phyloP scores from a whole-genome alignment of 2,113 vertebrate species.

The Cyanoderma ruficeps region DNA sequence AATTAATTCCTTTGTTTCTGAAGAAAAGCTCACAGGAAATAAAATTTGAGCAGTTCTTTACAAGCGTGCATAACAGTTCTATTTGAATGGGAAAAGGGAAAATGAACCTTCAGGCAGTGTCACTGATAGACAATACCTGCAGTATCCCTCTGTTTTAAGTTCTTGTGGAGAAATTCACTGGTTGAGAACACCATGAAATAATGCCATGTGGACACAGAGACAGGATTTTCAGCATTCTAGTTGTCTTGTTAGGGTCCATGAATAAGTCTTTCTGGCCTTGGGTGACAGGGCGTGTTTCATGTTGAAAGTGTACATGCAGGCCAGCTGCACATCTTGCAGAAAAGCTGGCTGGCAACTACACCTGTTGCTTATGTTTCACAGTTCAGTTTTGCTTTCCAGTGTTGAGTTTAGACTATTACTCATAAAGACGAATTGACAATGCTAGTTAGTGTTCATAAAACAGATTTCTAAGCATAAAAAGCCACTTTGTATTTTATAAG shows the following conservation, averaged over 20 bases:
- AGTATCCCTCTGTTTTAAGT: neutral
- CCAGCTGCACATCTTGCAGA: neutral
- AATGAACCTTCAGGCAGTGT: neutral
- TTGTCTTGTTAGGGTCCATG: neutral
- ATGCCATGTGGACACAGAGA: neutral
- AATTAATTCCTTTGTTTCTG: neutral
- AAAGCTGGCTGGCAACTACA: neutral
- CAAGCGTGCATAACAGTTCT: neutral
- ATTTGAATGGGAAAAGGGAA: neutral
- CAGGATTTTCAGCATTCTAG: neutral
- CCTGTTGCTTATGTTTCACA: neutral
- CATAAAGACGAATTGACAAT: neutral
- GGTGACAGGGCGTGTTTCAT: neutral
- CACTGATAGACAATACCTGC: neutral
- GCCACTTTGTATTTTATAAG: neutral
- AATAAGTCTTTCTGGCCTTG: neutral
- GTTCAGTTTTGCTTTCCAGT: neutral
- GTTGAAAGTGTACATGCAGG: neutral
- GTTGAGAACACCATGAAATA: neutral
- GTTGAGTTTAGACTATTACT: neutral
- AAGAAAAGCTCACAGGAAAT: neutral
- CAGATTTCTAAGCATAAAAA: neutral
- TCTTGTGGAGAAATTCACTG: neutral
- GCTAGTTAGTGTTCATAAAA: neutral
- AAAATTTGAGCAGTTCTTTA: neutral